Percentiles rank a stretch among this genome's conserved stretches.
phyloP scores from a whole-genome alignment of 2,888 invertebrate genomes.

The Hydrotaea diabolus region DNA sequence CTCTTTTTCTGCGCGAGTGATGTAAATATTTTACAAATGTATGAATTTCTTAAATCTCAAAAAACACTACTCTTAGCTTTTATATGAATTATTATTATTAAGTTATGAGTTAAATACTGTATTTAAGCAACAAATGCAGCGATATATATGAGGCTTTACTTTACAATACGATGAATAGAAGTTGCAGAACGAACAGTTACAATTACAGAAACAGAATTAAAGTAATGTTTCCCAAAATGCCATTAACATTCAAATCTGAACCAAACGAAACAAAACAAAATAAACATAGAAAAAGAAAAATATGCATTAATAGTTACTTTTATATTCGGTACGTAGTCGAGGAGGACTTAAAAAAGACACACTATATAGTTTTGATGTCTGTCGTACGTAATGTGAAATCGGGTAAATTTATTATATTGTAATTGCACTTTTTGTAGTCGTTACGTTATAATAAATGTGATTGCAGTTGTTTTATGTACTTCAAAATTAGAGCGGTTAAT shows the following conservation, averaged over 20 bases:
- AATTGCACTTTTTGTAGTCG: conserved; percentile 54
- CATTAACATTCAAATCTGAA: conserved; percentile 58
- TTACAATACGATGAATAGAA: conserved; percentile 41
- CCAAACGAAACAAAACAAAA: conserved; percentile 57
- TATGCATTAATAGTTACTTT: conserved; percentile 65
- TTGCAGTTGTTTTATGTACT: conserved; percentile 38
- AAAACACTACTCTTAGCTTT: neutral
- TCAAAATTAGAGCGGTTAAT: conserved; percentile 45
- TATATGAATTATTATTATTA: neutral
- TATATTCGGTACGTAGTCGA: conserved; percentile 59
- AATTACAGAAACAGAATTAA: conserved; percentile 5
- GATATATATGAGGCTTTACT: conserved; percentile 19
- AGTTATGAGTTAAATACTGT: neutral
- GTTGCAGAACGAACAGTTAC: neutral
- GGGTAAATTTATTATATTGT: conserved; percentile 42
- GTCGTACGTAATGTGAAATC: conserved; percentile 48
- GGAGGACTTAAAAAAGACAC: conserved; percentile 13
- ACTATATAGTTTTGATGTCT: conserved; percentile 25
- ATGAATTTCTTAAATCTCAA: neutral
- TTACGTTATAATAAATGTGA: conserved; percentile 47
- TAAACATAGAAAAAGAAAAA: conserved; percentile 60
- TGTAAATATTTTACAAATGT: conserved; percentile 20
- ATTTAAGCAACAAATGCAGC: conserved; percentile 29
- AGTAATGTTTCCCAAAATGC: conserved; percentile 25
- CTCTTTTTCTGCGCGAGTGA: neutral